These are phyloP conservation scores for Amitus sp. DNA, from an alignment of 2,888 invertebrate genomes.

Conservation along the genomic window DNA sequence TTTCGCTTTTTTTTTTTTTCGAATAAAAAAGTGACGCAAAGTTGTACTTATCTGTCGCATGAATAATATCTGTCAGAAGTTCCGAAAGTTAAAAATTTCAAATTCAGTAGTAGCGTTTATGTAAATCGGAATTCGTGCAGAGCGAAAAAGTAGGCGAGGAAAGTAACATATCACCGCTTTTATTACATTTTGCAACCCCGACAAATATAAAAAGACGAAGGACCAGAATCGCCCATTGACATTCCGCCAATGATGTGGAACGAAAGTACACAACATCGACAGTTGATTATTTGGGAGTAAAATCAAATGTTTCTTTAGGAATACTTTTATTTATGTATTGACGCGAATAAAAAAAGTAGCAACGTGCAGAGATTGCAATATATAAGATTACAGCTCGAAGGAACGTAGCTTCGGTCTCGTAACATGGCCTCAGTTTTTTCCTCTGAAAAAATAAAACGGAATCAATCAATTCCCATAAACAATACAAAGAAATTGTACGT, in stretches of 20 bases:
- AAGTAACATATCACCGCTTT: slow-evolving; percentile 32
- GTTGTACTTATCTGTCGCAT: not conserved
- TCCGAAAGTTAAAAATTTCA: slow-evolving; percentile 13
- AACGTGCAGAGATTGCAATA: slow-evolving; percentile 32
- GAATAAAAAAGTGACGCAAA: slow-evolving; percentile 3
- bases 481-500: too few relatives aligned
- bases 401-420: slow-evolving; percentile 67
- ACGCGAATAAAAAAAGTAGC: slow-evolving; percentile 52
- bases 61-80: slow-evolving; percentile 1
- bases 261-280: too few relatives aligned
- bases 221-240: too few relatives aligned
- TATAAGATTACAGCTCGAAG: slow-evolving; percentile 50
- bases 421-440: slow-evolving; percentile 75
- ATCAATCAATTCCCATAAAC: too few relatives aligned
- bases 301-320: not conserved
- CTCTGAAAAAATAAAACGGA: slow-evolving; percentile 63
- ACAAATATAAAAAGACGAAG: slow-evolving; percentile 29
- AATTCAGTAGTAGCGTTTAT: slow-evolving; percentile 32
- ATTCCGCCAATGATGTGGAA: too few relatives aligned
- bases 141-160: slow-evolving; percentile 25
- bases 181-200: slow-evolving; percentile 26
- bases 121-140: slow-evolving; percentile 23
- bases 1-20: too few relatives aligned
- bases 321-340: not conserved
- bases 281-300: too few relatives aligned